Evolutionary conservation across 2,797 vertebrate species (phyloP).

Genomic region (Bradypodion pumilum): DNA sequence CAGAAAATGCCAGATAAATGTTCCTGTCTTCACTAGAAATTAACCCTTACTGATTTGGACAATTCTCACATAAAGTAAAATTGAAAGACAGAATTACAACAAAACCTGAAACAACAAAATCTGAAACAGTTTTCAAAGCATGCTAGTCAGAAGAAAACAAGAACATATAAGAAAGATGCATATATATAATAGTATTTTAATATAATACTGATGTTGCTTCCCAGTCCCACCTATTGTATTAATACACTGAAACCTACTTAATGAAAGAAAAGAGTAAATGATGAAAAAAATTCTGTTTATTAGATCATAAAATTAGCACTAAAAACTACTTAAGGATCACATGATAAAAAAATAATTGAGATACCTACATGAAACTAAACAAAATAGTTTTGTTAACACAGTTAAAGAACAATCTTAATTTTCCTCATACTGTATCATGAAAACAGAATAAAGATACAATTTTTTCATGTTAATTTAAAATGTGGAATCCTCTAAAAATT

Average conservation of each 20-base stretch:
- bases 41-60: slow-evolving; percentile 60
- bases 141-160: neutral
- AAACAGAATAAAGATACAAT: slow-evolving; percentile 53
- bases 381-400: slow-evolving; percentile 53
- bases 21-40: slow-evolving; percentile 57
- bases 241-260: slow-evolving; percentile 42
- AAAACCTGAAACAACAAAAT: neutral
- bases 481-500: slow-evolving; percentile 60
- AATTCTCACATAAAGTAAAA: slow-evolving; percentile 20
- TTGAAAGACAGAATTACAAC: neutral
- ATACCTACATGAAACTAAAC: slow-evolving; percentile 44
- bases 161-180: slow-evolving; percentile 1
- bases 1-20: slow-evolving; percentile 69
- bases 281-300: slow-evolving; percentile 58
- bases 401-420: slow-evolving; percentile 57
- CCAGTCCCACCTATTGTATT: neutral
- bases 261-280: slow-evolving; percentile 30
- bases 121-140: no score
- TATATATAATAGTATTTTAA: no score
- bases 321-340: slow-evolving; percentile 50
- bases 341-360: slow-evolving; percentile 41
- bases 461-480: slow-evolving; percentile 53
- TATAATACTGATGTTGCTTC: neutral
- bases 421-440: slow-evolving; percentile 60
- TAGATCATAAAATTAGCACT: slow-evolving; percentile 57